Evolutionary conservation across 2,888 invertebrate genomes (phyloP).

Genomic region (Melipona bicolor): DNA sequence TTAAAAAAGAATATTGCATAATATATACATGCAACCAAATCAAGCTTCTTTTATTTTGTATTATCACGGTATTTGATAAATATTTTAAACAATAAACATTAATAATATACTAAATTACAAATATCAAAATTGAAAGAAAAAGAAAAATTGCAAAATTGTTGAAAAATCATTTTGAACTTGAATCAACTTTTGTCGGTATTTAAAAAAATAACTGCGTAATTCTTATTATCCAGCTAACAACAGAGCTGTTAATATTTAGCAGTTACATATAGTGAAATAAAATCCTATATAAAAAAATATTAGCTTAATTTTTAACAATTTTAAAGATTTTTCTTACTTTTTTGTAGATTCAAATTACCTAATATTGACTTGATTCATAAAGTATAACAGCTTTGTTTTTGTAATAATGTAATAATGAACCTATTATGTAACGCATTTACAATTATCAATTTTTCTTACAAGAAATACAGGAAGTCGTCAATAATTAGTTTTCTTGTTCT

Average conservation of each 20-base stretch:
- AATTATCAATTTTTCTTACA: slow-evolving; percentile 55
- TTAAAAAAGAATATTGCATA: slow-evolving; percentile 36
- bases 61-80: slow-evolving; percentile 61
- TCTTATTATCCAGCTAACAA: slow-evolving; percentile 45
- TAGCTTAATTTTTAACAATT: slow-evolving; percentile 32
- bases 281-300: slow-evolving; percentile 53
- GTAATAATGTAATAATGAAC: slow-evolving; percentile 39
- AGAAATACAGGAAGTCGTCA: slow-evolving; percentile 50
- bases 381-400: slow-evolving; percentile 58
- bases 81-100: slow-evolving; percentile 62
- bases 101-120: slow-evolving; percentile 74
- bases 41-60: slow-evolving; percentile 46
- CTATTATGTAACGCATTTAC: slow-evolving; percentile 58
- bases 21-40: slow-evolving; percentile 48
- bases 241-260: slow-evolving; percentile 23
- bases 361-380: slow-evolving; percentile 54
- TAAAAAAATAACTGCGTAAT: slow-evolving; percentile 50
- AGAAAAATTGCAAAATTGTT: slow-evolving; percentile 58
- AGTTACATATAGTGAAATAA: slow-evolving; percentile 54
- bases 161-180: slow-evolving; percentile 13
- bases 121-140: slow-evolving; percentile 55
- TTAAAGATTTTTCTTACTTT: slow-evolving; percentile 36
- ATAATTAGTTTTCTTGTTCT: slow-evolving; percentile 73
- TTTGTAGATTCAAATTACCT: slow-evolving; percentile 36
- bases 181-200: slow-evolving; percentile 25